Percentiles rank a stretch among this genome's conserved stretches.
Evolutionary conservation across 2,888 invertebrate species (phyloP).

Genomic region (Imbricaverruca yamaguchii): DNA sequence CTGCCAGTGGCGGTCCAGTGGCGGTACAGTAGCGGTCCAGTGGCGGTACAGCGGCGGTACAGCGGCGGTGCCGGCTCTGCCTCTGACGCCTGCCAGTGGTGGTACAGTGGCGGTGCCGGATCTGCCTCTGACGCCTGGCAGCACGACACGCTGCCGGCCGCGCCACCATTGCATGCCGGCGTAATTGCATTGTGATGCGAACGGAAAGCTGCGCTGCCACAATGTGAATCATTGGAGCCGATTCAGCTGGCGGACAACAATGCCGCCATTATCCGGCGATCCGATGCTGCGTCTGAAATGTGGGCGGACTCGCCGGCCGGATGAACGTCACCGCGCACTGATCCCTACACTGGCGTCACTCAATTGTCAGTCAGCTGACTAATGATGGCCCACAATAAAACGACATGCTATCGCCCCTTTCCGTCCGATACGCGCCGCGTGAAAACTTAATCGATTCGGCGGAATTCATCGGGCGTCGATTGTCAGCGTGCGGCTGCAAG

Average conservation of each 20-base stretch:
- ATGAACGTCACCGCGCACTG: neutral
- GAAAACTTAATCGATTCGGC: constrained; percentile 1
- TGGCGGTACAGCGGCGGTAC: no score
- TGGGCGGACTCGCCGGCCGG: neutral
- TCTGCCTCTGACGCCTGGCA: no score
- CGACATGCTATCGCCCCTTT: neutral
- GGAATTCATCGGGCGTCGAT: neutral
- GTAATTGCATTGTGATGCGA: constrained; percentile 8
- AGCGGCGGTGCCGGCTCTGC: no score
- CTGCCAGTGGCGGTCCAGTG: no score
- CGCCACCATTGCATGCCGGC: neutral
- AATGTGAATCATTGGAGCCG: neutral
- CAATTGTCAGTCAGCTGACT: neutral
- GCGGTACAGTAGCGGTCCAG: no score
- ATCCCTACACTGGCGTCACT: neutral
- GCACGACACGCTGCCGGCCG: no score
- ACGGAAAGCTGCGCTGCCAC: neutral
- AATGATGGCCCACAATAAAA: neutral
- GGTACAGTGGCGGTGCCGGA: no score
- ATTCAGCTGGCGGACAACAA: neutral
- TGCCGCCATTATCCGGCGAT: neutral
- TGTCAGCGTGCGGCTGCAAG: constrained; percentile 2
- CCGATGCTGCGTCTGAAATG: neutral
- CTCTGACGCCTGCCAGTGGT: no score
- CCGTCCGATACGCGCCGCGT: neutral